These are phyloP conservation scores for Monopterus albus DNA, from an alignment of 2,113 vertebrate genomes.

Conservation along the genomic window DNA sequence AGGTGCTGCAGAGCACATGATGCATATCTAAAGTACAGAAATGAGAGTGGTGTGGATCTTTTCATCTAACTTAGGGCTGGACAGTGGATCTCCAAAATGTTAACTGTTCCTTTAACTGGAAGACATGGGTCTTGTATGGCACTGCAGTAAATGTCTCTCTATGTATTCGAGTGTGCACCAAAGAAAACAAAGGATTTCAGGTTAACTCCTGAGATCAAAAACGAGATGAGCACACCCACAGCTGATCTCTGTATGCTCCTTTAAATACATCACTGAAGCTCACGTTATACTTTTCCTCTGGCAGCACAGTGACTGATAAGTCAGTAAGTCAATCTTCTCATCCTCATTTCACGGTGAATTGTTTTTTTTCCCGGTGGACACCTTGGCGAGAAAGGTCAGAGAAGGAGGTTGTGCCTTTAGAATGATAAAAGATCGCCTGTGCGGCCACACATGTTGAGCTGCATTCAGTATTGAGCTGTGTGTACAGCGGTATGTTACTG, in stretches of 20 bases:
- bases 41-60: no score
- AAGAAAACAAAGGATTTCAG: background rate
- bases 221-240: background rate
- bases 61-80: no score
- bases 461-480: slow-evolving; percentile 54
- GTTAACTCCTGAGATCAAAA: background rate
- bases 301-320: slow-evolving; percentile 6
- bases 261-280: slow-evolving; percentile 23
- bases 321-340: slow-evolving; percentile 51
- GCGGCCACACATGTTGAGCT: slow-evolving; percentile 45
- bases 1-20: no score
- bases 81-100: no score
- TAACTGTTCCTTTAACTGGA: background rate
- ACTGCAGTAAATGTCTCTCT: background rate
- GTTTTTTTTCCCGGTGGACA: slow-evolving; percentile 41
- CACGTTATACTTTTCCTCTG: slow-evolving; percentile 12
- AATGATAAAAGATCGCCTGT: slow-evolving; percentile 43
- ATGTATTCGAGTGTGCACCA: background rate
- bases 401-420: slow-evolving; percentile 27
- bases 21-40: no score
- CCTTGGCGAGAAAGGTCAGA: slow-evolving; percentile 59
- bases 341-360: slow-evolving; percentile 57
- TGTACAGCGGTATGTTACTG: slow-evolving; percentile 29
- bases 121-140: background rate
- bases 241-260: slow-evolving; percentile 8